Conservation (phyloP, 2,113 vertebrate species). For the Cephalopterus ornatus region DNA sequence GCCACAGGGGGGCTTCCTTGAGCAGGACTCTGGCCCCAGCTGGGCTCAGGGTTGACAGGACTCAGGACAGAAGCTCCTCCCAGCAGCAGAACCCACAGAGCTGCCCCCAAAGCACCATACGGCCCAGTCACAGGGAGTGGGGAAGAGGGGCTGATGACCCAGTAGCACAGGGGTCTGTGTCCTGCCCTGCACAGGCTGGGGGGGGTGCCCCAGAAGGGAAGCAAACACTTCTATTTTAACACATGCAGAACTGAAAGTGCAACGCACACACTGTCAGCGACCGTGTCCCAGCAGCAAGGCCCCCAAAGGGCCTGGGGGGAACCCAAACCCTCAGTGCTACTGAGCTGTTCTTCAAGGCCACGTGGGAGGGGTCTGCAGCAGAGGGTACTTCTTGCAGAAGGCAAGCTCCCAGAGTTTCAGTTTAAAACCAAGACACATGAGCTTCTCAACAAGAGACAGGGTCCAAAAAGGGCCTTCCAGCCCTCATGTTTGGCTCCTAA, state of each 20-base stretch:
- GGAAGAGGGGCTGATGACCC: background rate
- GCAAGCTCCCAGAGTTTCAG: background rate
- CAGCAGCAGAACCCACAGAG: background rate
- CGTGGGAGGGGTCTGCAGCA: background rate
- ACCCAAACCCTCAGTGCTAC: background rate
- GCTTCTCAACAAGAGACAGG: background rate
- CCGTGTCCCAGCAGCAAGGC: background rate
- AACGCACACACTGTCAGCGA: background rate
- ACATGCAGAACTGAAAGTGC: slow-evolving; percentile 60
- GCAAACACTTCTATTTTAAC: background rate
- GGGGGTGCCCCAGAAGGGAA: background rate
- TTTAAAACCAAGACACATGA: background rate
- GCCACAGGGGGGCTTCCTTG: background rate
- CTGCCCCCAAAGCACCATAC: background rate
- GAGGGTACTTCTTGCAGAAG: background rate
- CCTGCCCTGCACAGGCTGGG: background rate
- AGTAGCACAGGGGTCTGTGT: background rate
- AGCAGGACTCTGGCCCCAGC: background rate
- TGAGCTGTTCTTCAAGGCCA: background rate
- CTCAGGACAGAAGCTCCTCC: background rate
- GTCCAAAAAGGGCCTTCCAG: background rate
- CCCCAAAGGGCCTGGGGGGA: background rate
- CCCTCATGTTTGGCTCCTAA: background rate
- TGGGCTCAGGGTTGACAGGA: background rate
- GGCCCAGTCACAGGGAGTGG: background rate